Conservation (phyloP, 2,797 vertebrate genomes). For the Falco novaeseelandiae region DNA sequence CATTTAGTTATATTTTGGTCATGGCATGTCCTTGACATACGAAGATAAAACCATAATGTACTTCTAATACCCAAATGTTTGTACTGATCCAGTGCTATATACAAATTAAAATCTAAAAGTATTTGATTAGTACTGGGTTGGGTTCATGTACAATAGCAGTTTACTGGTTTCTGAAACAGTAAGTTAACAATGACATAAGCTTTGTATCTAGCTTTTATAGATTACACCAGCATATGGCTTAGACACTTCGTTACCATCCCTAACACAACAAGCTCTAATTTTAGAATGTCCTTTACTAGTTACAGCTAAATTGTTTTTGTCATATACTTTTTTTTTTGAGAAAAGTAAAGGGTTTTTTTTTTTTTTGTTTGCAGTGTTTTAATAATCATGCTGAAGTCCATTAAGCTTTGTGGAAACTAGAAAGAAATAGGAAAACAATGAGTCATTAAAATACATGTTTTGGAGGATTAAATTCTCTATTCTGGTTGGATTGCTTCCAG, state of each 20-base stretch:
- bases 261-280: conserved; percentile 20
- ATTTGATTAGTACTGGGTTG: not conserved
- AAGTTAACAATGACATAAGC: not conserved
- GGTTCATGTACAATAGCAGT: not conserved
- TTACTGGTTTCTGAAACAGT: not conserved
- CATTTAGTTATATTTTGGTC: not conserved
- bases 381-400: not conserved
- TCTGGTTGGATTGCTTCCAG: conserved; percentile 9
- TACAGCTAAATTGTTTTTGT: not conserved
- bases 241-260: conserved; percentile 1
- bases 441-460: conserved; percentile 30
- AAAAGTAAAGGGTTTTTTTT: not conserved
- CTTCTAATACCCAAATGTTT: not conserved
- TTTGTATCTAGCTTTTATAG: not conserved
- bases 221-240: conserved; percentile 32
- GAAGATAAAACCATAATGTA: not conserved
- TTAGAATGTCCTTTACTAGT: conserved; percentile 7
- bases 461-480: not conserved
- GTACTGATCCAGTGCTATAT: not conserved
- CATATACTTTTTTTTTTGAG: not conserved
- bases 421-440: conserved; percentile 11
- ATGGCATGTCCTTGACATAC: not conserved
- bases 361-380: not conserved
- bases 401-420: not conserved
- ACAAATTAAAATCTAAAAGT: not conserved